Percentiles rank a stretch among this genome's conserved stretches.
These are phyloP conservation scores for Neotoma lepida DNA, from an alignment of 2,113 vertebrate species.

Conservation along the genomic window DNA sequence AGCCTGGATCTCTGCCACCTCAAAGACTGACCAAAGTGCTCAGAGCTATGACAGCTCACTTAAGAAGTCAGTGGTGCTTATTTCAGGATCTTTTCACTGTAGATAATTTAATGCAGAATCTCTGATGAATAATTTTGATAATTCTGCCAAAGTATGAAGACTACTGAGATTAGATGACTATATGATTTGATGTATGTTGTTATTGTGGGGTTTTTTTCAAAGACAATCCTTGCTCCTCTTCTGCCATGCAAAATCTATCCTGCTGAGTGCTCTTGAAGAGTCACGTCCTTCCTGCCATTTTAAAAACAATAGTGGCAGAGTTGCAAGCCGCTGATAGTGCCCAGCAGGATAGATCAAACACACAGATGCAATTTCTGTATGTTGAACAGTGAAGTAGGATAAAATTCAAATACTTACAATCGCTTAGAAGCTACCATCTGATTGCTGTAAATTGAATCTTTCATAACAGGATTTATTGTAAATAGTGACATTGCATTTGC, in stretches of 20 bases:
- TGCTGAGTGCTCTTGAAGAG: conserved; percentile 59
- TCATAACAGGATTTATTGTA: conserved; percentile 71
- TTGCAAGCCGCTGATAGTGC: conserved; percentile 66
- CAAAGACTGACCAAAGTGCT: background rate
- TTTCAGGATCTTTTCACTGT: conserved; percentile 13
- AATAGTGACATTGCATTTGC: conserved; percentile 68
- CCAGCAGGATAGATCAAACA: conserved; percentile 74
- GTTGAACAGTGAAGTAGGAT: conserved; percentile 65
- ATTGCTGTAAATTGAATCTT: conserved; percentile 76
- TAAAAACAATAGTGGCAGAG: conserved; percentile 79
- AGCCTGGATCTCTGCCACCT: background rate
- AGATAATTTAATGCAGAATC: conserved; percentile 58
- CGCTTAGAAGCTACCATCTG: conserved; percentile 66
- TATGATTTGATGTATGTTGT: background rate
- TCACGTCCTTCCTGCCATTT: conserved; percentile 65
- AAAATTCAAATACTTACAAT: conserved; percentile 75
- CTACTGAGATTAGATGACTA: conserved; percentile 50
- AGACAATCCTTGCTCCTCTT: conserved; percentile 65
- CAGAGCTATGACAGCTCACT: background rate
- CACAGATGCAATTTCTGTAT: conserved; percentile 77
- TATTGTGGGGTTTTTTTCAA: background rate
- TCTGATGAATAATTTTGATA: conserved; percentile 63
- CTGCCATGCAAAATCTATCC: conserved; percentile 52
- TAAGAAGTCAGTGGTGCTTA: background rate
- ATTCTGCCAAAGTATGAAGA: conserved; percentile 55